A percentile compares a stretch with the other conserved stretches of the same genome.
phyloP scores from a whole-genome alignment of 2,113 vertebrate genomes.

The Laticauda laticaudata region DNA sequence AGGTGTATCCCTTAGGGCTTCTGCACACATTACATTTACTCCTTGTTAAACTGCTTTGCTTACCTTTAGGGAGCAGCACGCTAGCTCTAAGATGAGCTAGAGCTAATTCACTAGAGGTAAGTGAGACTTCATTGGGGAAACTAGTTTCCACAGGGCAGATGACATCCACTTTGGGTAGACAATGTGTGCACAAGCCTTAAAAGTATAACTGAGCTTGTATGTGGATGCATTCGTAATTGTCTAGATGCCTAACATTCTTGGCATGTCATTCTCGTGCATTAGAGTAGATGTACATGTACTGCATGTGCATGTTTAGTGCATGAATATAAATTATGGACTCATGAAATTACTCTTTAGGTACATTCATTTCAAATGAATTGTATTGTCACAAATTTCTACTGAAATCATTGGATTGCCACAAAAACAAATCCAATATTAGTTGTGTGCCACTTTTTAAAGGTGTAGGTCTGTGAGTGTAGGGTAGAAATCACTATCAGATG shows the following conservation, averaged over 20 bases:
- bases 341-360: not conserved
- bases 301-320: not conserved
- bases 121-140: not conserved
- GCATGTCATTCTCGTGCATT: slow-evolving; percentile 27
- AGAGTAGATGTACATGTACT: slow-evolving; percentile 1
- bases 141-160: not conserved
- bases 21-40: slow-evolving; percentile 29
- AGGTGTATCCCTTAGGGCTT: not conserved
- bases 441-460: not conserved
- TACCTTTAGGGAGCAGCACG: slow-evolving; percentile 22
- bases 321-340: slow-evolving; percentile 10
- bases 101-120: slow-evolving; percentile 17
- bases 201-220: slow-evolving; percentile 5
- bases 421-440: not conserved
- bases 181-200: slow-evolving; percentile 22
- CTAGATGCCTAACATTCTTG: slow-evolving; percentile 11
- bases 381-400: not conserved
- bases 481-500: not conserved
- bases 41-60: slow-evolving; percentile 16
- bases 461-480: not conserved
- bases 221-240: slow-evolving; percentile 10
- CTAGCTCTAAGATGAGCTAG: slow-evolving; percentile 19
- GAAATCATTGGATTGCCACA: not conserved
- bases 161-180: not conserved
- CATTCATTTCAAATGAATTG: not conserved